Evolutionary conservation across 2,888 invertebrate genomes (phyloP).

Genomic region (Platypus cylindrus): DNA sequence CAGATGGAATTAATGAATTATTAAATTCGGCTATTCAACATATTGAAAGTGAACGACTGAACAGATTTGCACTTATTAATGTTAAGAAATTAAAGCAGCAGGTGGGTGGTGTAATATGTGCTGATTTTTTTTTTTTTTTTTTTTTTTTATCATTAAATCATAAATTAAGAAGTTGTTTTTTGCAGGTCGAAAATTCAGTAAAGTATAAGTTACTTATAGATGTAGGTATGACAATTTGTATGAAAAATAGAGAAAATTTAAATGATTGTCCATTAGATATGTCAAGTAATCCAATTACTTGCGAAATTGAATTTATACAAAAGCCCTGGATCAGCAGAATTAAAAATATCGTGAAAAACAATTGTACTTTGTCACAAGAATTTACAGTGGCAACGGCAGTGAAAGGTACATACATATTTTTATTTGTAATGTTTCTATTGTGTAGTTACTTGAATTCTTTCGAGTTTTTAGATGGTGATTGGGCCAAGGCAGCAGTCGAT

Average conservation of each 20-base stretch:
- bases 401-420: no score
- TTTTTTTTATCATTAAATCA: no score
- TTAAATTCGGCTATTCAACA: constrained; percentile 40
- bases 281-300: constrained; percentile 27
- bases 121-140: no score
- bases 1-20: constrained; percentile 39
- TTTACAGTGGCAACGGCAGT: constrained; percentile 35
- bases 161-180: constrained; percentile 14
- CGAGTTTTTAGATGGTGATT: no score
- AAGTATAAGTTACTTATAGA: constrained; percentile 43
- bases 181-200: constrained; percentile 47
- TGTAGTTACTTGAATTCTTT: no score
- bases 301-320: constrained; percentile 50
- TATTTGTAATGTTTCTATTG: no score
- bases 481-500: not conserved
- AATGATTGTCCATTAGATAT: constrained; percentile 30
- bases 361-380: constrained; percentile 48
- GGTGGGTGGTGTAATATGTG: no score
- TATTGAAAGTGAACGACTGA: constrained; percentile 28
- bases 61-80: constrained; percentile 34
- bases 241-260: constrained; percentile 24
- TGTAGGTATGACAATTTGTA: constrained; percentile 33
- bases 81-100: constrained; percentile 43
- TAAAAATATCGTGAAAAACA: constrained; percentile 49
- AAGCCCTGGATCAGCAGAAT: constrained; percentile 53